phyloP scores from a whole-genome alignment of 2,888 invertebrate genomes.

The Oeneis ivallda region DNA sequence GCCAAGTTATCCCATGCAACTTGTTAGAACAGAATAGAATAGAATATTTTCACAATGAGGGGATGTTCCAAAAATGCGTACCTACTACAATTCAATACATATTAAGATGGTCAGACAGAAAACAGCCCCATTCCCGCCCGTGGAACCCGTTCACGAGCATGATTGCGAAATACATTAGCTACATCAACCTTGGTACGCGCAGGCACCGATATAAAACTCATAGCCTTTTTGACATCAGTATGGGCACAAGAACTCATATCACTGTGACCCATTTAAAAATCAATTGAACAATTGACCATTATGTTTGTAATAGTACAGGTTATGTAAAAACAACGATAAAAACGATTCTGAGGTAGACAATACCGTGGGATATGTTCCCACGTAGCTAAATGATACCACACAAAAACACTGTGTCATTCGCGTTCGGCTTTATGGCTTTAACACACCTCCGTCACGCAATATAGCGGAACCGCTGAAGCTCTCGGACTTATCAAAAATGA shows the following conservation, averaged over 20 bases:
- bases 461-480: too few relatives aligned
- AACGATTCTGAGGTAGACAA: conserved; percentile 58
- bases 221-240: conserved; percentile 18
- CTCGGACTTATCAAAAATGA: too few relatives aligned
- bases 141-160: too few relatives aligned
- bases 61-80: too few relatives aligned
- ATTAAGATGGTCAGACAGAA: too few relatives aligned
- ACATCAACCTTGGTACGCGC: background rate
- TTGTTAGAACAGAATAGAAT: too few relatives aligned
- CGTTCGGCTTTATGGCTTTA: conserved; percentile 28
- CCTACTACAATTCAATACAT: too few relatives aligned
- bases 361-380: conserved; percentile 71
- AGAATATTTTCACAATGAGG: too few relatives aligned
- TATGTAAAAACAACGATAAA: conserved; percentile 69
- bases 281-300: conserved; percentile 78
- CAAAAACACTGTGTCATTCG: conserved; percentile 51
- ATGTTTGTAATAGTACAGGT: conserved; percentile 67
- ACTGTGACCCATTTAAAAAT: conserved; percentile 54
- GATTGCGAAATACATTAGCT: background rate
- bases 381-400: conserved; percentile 47
- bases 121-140: too few relatives aligned
- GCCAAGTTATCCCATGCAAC: too few relatives aligned
- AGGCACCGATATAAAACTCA: background rate
- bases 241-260: conserved; percentile 23
- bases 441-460: background rate